Evolutionary conservation across 2,797 vertebrate genomes (phyloP), one percentile per base, ranked within the genome.

Genomic region (Sandelia bainsii): DNA sequence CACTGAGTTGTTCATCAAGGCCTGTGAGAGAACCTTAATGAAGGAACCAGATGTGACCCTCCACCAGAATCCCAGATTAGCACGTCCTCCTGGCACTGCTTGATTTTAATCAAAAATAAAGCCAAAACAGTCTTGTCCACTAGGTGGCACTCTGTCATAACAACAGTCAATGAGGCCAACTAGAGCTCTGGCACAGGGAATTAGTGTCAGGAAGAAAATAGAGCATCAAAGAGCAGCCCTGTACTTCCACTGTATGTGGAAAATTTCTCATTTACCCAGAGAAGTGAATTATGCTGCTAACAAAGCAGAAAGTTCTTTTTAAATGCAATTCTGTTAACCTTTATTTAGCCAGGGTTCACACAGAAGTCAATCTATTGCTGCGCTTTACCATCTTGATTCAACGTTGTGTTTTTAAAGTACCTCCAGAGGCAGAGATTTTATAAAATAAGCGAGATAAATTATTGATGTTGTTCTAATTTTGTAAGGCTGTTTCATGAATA

Each of bases 381-480:
- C 44, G 63, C 68, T 73, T 70, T 58, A 82, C 45, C 64, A 48
- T 1, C 27, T 45, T 60, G 5, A 62, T 80, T 62, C 22, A 60
- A 72, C 27, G 57, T 62, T 62, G 16, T 0, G 34, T 48, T 85
- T 56, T 77, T 51, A 59, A 49, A 57, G 65, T 23, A 68, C 66
- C 61, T 74, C 71, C 65, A 23, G 3, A 54, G 32, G 75, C 60
- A 62, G 49, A 79, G 65, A 82, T 73, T 17, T 66, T 46, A 68
- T 70, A 22, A 61, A 44, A 49, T 70, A 68, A 50, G 23, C 14
- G 27, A 53, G 56, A 51, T 89, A 5, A 87, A 87, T 85, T 88
- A 91, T 83, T 86, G 63, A 91, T 83, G 72, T 52, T 77, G 81
- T 57, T 87, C 80, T 87, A 82, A 89, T 87, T 91, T 87, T 84